A percentile compares a stretch with the other conserved stretches of the same genome.
Conservation (phyloP, 2,113 vertebrate species). For the Psettodes erumei region DNA sequence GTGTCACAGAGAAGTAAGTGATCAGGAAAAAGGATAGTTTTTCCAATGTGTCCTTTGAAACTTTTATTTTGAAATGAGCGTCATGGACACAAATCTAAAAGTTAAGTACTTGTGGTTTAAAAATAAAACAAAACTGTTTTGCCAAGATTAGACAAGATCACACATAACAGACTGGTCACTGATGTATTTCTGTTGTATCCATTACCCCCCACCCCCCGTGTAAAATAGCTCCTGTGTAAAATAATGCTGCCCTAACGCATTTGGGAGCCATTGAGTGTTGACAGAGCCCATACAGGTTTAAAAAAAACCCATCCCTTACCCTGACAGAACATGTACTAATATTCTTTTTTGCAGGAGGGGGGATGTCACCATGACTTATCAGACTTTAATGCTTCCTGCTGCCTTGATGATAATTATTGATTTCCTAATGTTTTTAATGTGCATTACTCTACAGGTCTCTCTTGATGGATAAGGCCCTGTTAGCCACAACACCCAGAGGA, state of each 20-base stretch:
- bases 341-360: conserved; percentile 34
- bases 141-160: conserved; percentile 46
- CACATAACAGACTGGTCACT: conserved; percentile 28
- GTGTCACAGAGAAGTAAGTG: background rate
- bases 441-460: conserved; percentile 68
- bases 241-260: conserved; percentile 67
- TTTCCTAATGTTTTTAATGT: conserved; percentile 61
- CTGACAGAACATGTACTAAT: conserved; percentile 58
- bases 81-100: conserved; percentile 1
- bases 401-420: conserved; percentile 83
- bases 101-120: background rate
- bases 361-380: conserved; percentile 26
- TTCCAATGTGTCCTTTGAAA: background rate
- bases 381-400: conserved; percentile 59
- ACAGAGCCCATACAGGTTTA: conserved; percentile 73
- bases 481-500: conserved; percentile 30
- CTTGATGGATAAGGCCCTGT: conserved; percentile 54
- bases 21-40: background rate
- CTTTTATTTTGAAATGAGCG: background rate
- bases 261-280: conserved; percentile 73
- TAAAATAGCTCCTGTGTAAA: conserved; percentile 50
- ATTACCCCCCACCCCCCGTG: conserved; percentile 31
- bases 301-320: conserved; percentile 66
- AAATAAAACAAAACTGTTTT: conserved; percentile 17
- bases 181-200: conserved; percentile 52